A percentile compares a stretch with the other conserved stretches of the same genome.
Conservation (phyloP, 2,888 invertebrate species). For the Aphidoletes aphidimyza region DNA sequence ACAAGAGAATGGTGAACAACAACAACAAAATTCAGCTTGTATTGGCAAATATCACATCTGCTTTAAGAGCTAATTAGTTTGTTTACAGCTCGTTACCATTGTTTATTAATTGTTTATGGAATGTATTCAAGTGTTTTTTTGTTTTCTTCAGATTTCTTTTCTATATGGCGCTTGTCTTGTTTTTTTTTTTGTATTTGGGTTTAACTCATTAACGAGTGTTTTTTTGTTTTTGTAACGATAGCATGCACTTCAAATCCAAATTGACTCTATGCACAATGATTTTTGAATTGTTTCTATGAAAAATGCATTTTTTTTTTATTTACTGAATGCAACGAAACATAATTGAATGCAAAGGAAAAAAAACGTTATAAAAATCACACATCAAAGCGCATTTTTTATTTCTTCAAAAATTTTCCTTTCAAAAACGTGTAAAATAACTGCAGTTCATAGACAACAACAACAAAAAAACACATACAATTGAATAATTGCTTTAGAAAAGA, state of each 20-base stretch:
- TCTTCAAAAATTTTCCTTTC: background rate
- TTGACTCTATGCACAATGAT: slow-evolving; percentile 20
- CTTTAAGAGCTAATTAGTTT: slow-evolving; percentile 27
- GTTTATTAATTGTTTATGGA: slow-evolving; percentile 31
- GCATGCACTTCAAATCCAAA: background rate
- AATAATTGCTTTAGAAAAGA: background rate
- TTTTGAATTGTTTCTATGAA: background rate
- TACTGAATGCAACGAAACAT: background rate
- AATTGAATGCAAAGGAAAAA: slow-evolving; percentile 24
- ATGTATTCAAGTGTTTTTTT: background rate
- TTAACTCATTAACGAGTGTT: slow-evolving; percentile 16
- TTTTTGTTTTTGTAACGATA: background rate
- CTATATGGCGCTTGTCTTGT: background rate
- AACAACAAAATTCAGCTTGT: background rate
- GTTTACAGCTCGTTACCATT: slow-evolving; percentile 46
- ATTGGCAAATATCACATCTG: background rate
- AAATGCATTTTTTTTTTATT: background rate
- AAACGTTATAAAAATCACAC: slow-evolving; percentile 7
- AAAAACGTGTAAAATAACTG: slow-evolving; percentile 22
- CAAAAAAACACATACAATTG: slow-evolving; percentile 3
- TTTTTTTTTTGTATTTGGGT: slow-evolving; percentile 18
- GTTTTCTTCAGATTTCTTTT: background rate
- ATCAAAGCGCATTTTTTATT: background rate
- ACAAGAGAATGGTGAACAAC: background rate
- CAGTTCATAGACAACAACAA: background rate